These are phyloP conservation scores for Hippopotamyrus pictus DNA, from an alignment of 2,797 vertebrate species.

Conservation along the genomic window DNA sequence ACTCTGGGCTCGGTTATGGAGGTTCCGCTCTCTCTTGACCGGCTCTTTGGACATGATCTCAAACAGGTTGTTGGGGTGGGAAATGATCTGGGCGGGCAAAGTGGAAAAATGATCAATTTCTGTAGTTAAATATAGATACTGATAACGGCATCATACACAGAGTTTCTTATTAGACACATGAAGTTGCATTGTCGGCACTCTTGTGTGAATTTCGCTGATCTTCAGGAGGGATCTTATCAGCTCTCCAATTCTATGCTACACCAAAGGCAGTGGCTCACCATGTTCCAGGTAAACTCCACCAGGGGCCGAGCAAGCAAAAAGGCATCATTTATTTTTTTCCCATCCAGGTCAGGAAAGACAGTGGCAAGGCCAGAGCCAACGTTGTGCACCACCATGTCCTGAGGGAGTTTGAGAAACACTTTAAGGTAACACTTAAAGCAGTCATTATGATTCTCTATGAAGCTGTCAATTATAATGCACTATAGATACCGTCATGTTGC, in stretches of 20 bases:
- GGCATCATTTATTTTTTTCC: slow-evolving; percentile 66
- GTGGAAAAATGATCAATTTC: not conserved
- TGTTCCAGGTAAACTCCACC: slow-evolving; percentile 72
- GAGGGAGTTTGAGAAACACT: not conserved
- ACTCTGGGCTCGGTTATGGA: slow-evolving; percentile 68
- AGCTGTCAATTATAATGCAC: not conserved
- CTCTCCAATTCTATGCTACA: not conserved
- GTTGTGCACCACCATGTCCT: slow-evolving; percentile 71
- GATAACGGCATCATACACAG: not conserved
- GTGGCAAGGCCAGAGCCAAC: slow-evolving; percentile 64
- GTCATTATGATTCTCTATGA: not conserved
- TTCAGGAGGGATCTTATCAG: not conserved
- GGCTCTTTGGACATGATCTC: slow-evolving; percentile 71
- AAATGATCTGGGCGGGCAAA: slow-evolving; percentile 55
- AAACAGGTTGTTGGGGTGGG: slow-evolving; percentile 69
- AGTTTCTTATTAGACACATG: not conserved
- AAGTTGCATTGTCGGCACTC: not conserved
- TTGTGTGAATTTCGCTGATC: not conserved
- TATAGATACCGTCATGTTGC: not conserved
- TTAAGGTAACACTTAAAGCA: not conserved
- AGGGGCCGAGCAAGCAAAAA: slow-evolving; percentile 64
- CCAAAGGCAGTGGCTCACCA: slow-evolving; percentile 43
- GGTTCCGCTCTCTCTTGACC: slow-evolving; percentile 65
- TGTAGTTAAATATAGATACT: not conserved
- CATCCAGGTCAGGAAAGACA: slow-evolving; percentile 67